Conservation (phyloP, 1,140 invertebrate species). For the Pachyrhynchus sulphureomaculatus region DNA sequence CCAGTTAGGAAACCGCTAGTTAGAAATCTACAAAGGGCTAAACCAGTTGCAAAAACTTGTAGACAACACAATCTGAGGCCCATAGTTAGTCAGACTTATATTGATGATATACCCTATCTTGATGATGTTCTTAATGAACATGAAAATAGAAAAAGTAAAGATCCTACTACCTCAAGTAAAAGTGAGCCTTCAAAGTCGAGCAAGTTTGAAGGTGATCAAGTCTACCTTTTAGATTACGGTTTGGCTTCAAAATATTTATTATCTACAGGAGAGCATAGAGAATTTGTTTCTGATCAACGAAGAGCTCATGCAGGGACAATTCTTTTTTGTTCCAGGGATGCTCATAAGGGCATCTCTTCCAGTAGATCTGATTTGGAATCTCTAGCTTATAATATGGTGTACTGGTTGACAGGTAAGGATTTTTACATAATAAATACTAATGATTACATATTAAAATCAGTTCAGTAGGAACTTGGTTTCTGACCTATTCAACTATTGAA, state of each 20-base stretch:
- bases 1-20: conserved; percentile 14
- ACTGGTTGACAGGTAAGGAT: conserved; percentile 81
- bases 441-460: too few species aligned
- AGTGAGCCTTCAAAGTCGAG: background rate
- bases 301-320: conserved; percentile 95
- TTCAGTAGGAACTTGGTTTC: too few species aligned
- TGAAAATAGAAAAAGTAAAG: conserved; percentile 1
- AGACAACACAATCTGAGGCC: conserved; percentile 34
- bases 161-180: background rate
- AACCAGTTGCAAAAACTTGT: background rate
- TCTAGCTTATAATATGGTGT: conserved; percentile 90
- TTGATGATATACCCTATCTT: conserved; percentile 38
- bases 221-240: conserved; percentile 93
- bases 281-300: conserved; percentile 82
- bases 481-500: too few species aligned
- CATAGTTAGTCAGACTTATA: conserved; percentile 23
- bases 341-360: conserved; percentile 90
- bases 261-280: conserved; percentile 76
- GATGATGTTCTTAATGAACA: conserved; percentile 30
- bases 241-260: conserved; percentile 83
- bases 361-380: conserved; percentile 93
- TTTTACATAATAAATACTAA: background rate
- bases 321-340: conserved; percentile 94
- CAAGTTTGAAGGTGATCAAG: conserved; percentile 53
- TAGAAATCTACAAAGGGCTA: background rate